phyloP scores from a whole-genome alignment of 2,797 vertebrate species.

The Melanotaenia parkinsoni region DNA sequence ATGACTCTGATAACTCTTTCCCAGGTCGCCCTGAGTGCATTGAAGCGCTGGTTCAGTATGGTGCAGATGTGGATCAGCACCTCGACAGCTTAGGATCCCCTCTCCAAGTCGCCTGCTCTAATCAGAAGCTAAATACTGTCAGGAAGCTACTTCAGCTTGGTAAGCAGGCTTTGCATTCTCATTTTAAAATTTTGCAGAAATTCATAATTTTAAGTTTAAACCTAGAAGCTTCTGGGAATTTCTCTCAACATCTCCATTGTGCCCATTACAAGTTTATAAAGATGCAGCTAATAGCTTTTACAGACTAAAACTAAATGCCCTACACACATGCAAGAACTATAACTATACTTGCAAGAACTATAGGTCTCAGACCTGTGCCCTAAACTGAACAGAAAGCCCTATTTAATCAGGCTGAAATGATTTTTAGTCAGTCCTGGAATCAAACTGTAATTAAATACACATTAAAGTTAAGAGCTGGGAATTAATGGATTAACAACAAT shows the following conservation, averaged over 20 bases:
- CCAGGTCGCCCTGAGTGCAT: conserved; percentile 88
- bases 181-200: background rate
- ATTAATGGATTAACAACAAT: background rate
- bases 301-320: too few species aligned
- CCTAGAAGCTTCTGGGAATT: too few species aligned
- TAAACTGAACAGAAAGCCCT: background rate
- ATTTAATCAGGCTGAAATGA: background rate
- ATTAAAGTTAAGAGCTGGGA: background rate
- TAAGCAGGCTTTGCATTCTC: conserved; percentile 55
- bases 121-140: conserved; percentile 79
- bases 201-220: too few species aligned
- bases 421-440: background rate
- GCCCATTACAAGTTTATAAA: too few species aligned
- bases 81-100: conserved; percentile 85
- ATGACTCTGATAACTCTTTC: conserved; percentile 38
- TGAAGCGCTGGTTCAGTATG: conserved; percentile 74
- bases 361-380: background rate
- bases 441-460: background rate
- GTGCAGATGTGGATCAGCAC: conserved; percentile 83
- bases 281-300: too few species aligned
- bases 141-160: conserved; percentile 88
- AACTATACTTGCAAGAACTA: background rate
- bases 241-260: too few species aligned
- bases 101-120: conserved; percentile 86
- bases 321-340: background rate